Conservation (phyloP, 1,140 invertebrate genomes). For the Drosophila kohkoa region DNA sequence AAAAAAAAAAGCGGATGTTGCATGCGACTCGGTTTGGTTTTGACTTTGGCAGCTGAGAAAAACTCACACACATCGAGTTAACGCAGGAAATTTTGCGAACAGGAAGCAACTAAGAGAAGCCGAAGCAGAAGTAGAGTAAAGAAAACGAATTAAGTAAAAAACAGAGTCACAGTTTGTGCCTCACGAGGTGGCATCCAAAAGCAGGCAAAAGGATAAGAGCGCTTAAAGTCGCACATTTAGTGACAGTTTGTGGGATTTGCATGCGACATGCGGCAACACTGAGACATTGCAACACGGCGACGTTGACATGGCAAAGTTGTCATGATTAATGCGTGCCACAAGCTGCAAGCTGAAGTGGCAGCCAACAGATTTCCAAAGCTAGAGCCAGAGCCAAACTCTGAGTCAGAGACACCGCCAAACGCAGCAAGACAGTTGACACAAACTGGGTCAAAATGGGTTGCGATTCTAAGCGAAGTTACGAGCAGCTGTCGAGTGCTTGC, state of each 20-base stretch:
- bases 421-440: background rate
- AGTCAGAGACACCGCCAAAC: background rate
- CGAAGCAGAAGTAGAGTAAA: slow-evolving; percentile 2
- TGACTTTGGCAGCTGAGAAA: slow-evolving; percentile 48
- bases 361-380: slow-evolving; percentile 32
- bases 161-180: slow-evolving; percentile 25
- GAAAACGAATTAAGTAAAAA: slow-evolving; percentile 32
- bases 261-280: slow-evolving; percentile 37
- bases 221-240: slow-evolving; percentile 82
- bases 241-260: slow-evolving; percentile 81
- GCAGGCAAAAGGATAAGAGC: slow-evolving; percentile 68
- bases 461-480: slow-evolving; percentile 19
- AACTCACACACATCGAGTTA: slow-evolving; percentile 44
- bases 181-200: slow-evolving; percentile 27
- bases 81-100: slow-evolving; percentile 63
- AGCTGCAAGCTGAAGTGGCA: slow-evolving; percentile 44
- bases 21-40: slow-evolving; percentile 70
- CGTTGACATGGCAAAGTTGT: slow-evolving; percentile 77
- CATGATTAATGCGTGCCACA: slow-evolving; percentile 77
- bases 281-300: slow-evolving; percentile 28
- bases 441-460: slow-evolving; percentile 32
- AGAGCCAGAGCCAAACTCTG: background rate
- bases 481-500: slow-evolving; percentile 9
- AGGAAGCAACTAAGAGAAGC: slow-evolving; percentile 50
- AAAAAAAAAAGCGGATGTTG: slow-evolving; percentile 70